Evolutionary conservation across 2,113 vertebrate species (phyloP), one percentile per base, ranked within the genome.

Genomic region (Cranoglanis bouderius): DNA sequence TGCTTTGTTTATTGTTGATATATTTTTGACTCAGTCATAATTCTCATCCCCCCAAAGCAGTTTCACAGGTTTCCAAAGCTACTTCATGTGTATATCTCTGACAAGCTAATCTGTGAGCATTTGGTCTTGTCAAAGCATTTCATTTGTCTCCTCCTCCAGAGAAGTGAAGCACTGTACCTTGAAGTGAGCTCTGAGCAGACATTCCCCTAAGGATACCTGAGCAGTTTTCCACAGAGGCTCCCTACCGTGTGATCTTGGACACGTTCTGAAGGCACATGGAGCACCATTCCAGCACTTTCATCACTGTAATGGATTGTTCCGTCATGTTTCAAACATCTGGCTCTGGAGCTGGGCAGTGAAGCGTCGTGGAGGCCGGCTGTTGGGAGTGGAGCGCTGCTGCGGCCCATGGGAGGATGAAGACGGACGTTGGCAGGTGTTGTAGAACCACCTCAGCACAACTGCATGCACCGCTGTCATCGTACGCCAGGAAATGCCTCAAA

Each of bases 291-390:
- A 61, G 24, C 80, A 55, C 3, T 89, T 77, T 85, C 72, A 63
- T 40, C 38, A 59, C 53, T 51, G 53, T 91, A 65, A 43, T 75
- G 70, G 74, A 78, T 85, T 77, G 87, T 85, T 86, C 77, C 75
- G 77, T 89, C 83, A 86, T 89, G 83, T 89, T 82, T 32, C 26
- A 21, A 90, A 90, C 90, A 92, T 92, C 92, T 92, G 91, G 89
- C 90, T 59, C 53, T 87, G 43, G 80, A 26, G 87, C 85, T 84
- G 89, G 88, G 89, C 87, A 89, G 80, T 74, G 77, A 91, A 90
- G 91, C 87, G 43, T 84, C 81, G n/a, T 70, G 59, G 85, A 85
- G 82, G 85, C 88, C 53, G 87, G 89, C 75, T 89, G 92, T 91
- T 90, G 75, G 81, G 84, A 88, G 46, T 82, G n/a, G 40, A 89